These are phyloP conservation scores for Lamellibrachia satsuma DNA, from an alignment of 2,888 invertebrate genomes.

Conservation along the genomic window DNA sequence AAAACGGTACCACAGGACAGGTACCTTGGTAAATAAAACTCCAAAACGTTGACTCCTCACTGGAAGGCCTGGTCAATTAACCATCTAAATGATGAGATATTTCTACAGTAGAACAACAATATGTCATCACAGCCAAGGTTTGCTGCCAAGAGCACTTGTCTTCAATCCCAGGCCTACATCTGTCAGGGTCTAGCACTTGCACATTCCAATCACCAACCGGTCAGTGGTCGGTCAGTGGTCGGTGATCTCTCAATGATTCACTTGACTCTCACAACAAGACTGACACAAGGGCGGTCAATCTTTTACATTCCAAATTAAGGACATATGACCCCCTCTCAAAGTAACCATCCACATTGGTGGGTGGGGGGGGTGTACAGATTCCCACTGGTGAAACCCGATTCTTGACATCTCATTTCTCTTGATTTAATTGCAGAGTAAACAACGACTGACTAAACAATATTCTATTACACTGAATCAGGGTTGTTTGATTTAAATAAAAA, in stretches of 20 bases:
- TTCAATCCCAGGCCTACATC: background rate
- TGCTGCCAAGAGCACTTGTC: background rate
- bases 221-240: background rate
- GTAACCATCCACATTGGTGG: background rate
- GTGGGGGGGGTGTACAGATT: background rate
- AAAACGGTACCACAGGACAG: background rate
- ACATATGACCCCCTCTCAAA: background rate
- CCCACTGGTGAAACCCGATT: background rate
- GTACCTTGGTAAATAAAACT: background rate
- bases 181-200: background rate
- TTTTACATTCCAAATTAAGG: background rate
- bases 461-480: background rate
- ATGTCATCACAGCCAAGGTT: background rate
- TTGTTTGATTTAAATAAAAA: too few species aligned
- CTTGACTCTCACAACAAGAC: background rate
- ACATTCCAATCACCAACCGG: too few species aligned
- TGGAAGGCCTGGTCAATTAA: background rate
- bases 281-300: background rate
- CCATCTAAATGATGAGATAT: background rate
- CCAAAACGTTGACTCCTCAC: background rate
- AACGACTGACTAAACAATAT: background rate
- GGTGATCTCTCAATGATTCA: background rate
- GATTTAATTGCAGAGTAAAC: background rate
- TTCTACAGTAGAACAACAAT: background rate
- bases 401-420: background rate